These are phyloP conservation scores for Tychaedon coryphoeus DNA, from an alignment of 2,113 vertebrate genomes.

Conservation along the genomic window DNA sequence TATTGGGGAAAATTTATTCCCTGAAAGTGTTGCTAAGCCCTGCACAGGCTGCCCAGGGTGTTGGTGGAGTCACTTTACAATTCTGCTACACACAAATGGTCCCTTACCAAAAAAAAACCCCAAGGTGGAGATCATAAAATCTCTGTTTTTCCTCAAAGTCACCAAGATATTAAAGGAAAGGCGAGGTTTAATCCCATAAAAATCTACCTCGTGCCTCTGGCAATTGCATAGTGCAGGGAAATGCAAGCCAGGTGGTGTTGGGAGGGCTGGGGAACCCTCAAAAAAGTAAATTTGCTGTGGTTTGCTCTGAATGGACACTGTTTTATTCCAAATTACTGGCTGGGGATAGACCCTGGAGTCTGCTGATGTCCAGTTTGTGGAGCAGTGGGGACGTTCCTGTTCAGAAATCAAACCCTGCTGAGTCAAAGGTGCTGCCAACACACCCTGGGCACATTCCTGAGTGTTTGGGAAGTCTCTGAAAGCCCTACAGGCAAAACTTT, in stretches of 20 bases:
- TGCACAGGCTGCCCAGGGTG: background rate
- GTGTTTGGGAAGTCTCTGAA: background rate
- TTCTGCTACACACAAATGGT: accelerated
- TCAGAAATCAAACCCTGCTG: background rate
- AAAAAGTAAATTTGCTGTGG: background rate
- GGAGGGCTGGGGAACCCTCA: background rate
- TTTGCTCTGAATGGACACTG: background rate
- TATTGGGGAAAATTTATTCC: background rate
- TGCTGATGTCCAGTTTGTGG: background rate
- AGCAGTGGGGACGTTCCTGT: accelerated
- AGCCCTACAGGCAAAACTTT: background rate
- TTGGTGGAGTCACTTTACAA: background rate
- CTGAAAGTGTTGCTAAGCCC: background rate
- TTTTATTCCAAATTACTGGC: accelerated
- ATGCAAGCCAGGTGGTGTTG: accelerated
- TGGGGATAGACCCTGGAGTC: background rate
- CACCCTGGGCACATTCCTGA: background rate
- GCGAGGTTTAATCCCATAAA: accelerated
- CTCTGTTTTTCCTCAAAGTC: background rate
- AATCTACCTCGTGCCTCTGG: background rate
- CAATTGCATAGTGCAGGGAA: accelerated
- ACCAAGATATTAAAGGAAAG: background rate
- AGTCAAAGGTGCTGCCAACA: accelerated
- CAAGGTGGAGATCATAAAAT: background rate
- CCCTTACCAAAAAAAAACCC: background rate